Evolutionary conservation across 2,888 invertebrate species (phyloP).

Genomic region (Galerucella nymphaeae): DNA sequence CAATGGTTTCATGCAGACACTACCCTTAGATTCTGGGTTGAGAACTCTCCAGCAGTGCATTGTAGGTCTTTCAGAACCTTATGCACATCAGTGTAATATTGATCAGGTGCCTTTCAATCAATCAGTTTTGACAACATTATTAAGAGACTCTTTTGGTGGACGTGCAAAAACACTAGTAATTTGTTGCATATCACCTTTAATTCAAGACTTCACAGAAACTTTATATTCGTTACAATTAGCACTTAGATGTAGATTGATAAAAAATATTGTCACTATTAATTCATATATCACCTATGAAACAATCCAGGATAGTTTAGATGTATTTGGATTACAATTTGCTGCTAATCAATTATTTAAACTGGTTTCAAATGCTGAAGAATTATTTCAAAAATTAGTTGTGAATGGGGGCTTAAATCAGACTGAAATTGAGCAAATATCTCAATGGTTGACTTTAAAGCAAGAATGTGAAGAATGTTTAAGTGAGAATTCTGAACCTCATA

Average conservation of each 20-base stretch:
- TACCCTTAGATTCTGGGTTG: constrained; percentile 72
- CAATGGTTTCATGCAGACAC: constrained; percentile 65
- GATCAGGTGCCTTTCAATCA: constrained; percentile 68
- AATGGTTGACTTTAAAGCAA: constrained; percentile 87
- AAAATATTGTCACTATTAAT: constrained; percentile 78
- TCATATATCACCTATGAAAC: constrained; percentile 65
- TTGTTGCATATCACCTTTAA: constrained; percentile 77
- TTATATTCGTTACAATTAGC: constrained; percentile 76
- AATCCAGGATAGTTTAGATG: constrained; percentile 61
- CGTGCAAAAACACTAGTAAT: constrained; percentile 79
- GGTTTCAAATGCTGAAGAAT: constrained; percentile 84
- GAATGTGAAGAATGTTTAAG: constrained; percentile 87
- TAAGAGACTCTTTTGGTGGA: constrained; percentile 81
- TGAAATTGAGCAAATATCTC: constrained; percentile 81
- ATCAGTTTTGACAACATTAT: constrained; percentile 75
- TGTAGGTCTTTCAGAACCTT: constrained; percentile 68
- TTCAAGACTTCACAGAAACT: constrained; percentile 76
- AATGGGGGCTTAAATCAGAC: constrained; percentile 77
- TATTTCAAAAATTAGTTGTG: constrained; percentile 80
- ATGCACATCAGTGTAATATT: constrained; percentile 49
- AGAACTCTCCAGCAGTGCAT: constrained; percentile 76
- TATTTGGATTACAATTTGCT: constrained; percentile 84
- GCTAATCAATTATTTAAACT: constrained; percentile 85
- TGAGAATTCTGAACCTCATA: constrained; percentile 66
- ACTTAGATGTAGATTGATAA: constrained; percentile 74